phyloP scores from a whole-genome alignment of 2,888 invertebrate species.

The Spodoptera exigua region DNA sequence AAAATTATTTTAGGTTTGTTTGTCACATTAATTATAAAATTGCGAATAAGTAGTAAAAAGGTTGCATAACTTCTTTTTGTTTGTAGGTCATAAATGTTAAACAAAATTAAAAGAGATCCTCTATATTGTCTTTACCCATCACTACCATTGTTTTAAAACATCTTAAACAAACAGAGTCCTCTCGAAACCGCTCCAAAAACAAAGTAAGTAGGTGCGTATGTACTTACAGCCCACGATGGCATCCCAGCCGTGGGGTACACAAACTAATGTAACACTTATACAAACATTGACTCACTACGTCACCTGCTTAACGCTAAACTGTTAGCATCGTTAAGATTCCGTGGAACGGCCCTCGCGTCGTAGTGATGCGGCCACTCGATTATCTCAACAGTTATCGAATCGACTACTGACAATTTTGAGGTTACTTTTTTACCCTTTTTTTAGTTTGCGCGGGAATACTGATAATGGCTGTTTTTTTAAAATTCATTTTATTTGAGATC shows the following conservation, averaged over 20 bases:
- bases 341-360: constrained; percentile 33
- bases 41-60: no score
- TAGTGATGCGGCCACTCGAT: constrained; percentile 41
- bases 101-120: neutral
- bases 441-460: no score
- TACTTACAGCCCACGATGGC: constrained; percentile 10
- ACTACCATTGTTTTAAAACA: constrained; percentile 33
- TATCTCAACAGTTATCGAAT: constrained; percentile 32
- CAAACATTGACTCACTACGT: constrained; percentile 62
- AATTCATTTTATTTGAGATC: no score
- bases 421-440: constrained; percentile 6
- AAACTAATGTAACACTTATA: constrained; percentile 59
- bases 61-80: no score
- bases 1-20: no score
- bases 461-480: no score
- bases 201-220: constrained; percentile 19
- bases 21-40: no score
- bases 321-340: constrained; percentile 74
- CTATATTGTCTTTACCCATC: neutral
- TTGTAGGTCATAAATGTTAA: no score
- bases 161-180: constrained; percentile 3
- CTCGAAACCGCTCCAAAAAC: constrained; percentile 30
- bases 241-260: constrained; percentile 47
- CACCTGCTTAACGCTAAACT: constrained; percentile 68
- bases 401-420: constrained; percentile 4